Conservation (phyloP, 2,113 vertebrate genomes). For the Numida meleagris region DNA sequence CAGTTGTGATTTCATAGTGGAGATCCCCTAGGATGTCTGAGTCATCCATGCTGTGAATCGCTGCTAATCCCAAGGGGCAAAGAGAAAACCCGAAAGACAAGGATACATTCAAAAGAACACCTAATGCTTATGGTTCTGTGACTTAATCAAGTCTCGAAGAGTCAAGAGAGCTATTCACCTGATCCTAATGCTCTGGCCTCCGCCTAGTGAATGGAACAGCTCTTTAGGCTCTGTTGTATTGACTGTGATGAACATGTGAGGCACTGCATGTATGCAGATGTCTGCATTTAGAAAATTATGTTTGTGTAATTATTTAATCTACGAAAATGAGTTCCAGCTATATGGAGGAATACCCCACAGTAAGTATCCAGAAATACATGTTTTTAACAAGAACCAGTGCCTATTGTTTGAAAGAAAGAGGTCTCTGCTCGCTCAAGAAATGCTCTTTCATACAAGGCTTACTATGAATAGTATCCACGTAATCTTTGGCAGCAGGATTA, state of each 20-base stretch:
- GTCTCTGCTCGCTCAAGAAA: not conserved
- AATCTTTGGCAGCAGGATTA: not conserved
- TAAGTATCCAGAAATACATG: not conserved
- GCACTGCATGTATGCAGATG: fast-evolving
- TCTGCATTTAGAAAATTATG: not conserved
- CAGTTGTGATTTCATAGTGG: not conserved
- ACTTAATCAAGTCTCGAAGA: not conserved
- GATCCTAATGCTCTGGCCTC: not conserved
- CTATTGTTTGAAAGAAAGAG: not conserved
- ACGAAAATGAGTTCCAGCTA: not conserved
- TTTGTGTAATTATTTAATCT: not conserved
- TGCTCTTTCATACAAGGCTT: not conserved
- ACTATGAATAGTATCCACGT: not conserved
- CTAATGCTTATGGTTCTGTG: not conserved
- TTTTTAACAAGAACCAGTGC: not conserved
- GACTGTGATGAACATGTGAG: not conserved
- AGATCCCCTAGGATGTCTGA: not conserved
- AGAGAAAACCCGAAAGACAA: not conserved
- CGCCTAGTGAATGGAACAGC: not conserved
- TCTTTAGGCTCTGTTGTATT: fast-evolving
- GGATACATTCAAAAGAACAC: no score
- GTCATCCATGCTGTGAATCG: not conserved
- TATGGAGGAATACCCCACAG: not conserved
- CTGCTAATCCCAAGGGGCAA: not conserved
- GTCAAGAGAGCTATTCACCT: not conserved